Conservation (phyloP, 2,888 invertebrate genomes). For the Nematopogon swammerdamellus region DNA sequence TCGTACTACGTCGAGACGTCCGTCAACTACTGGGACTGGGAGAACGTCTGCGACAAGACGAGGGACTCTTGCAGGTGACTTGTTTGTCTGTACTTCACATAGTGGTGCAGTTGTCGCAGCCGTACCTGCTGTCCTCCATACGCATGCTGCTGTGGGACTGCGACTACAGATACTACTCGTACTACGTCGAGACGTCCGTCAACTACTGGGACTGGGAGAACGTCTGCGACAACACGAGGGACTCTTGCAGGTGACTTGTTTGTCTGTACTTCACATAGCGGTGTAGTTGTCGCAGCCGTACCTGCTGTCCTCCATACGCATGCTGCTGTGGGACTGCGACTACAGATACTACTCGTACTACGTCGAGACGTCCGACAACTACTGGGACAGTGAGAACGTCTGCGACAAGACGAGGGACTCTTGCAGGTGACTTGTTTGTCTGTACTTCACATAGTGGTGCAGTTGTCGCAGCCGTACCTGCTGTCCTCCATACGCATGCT, state of each 20-base stretch:
- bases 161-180: constrained; percentile 91
- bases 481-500: constrained; percentile 87
- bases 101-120: constrained; percentile 93
- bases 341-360: constrained; percentile 94
- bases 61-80: constrained; percentile 68
- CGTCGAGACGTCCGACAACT: constrained; percentile 91
- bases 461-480: constrained; percentile 94
- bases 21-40: constrained; percentile 90
- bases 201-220: constrained; percentile 92
- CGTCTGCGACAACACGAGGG: constrained; percentile 83
- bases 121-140: constrained; percentile 88
- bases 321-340: constrained; percentile 97
- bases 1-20: constrained; percentile 96
- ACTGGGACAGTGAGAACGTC: constrained; percentile 88
- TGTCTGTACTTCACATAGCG: constrained; percentile 72
- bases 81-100: too few relatives aligned
- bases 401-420: constrained; percentile 82
- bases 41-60: constrained; percentile 84
- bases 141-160: constrained; percentile 96
- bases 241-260: constrained; percentile 64
- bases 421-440: constrained; percentile 60
- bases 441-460: constrained; percentile 81
- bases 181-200: constrained; percentile 91
- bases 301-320: constrained; percentile 82
- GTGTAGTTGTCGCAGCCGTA: constrained; percentile 97